Evolutionary conservation across 2,888 invertebrate species (phyloP), one percentile per base, ranked within the genome.

Genomic region (Nebria brevicollis): DNA sequence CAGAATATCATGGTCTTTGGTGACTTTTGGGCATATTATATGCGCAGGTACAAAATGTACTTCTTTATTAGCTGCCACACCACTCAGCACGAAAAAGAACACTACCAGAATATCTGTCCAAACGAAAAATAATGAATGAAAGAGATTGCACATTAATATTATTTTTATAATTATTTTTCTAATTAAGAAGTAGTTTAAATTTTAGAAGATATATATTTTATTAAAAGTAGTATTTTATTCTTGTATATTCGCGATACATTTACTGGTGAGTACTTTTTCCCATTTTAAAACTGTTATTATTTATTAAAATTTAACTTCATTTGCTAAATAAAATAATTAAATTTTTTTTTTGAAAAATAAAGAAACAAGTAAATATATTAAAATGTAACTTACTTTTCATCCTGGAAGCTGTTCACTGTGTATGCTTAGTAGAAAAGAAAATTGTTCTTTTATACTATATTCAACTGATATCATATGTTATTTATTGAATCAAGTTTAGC

Each of bases 31-130:
- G 64, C 81, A 81, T 5, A 81, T 34, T 34, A 26, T 70, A 75
- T 81, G 72, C n/a, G 81, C 70, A 13, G 75, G 81, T 13, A 81
- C 41, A 2, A 81, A 64, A 72, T 81, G 81, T 0, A 81, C 75
- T 66, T 74, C 75, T 42, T 75, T 25, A 13, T 41, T 34, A 7
- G 75, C 79, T 5, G 75, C 79, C 42, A 42, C 41, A 26, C 68
- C 20, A 66, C 42, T 74, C 34, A 79, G 1, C 4, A 79, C 13
- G 42, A 20, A 42, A 10, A 73, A 13, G 15, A 73, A 43, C 41
- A 73, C 34, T 25, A 73, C 41, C 74, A 73, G 54, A 54, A 54
- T 8, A 54, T 54, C 54, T 54, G 54, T 8, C 11, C 54, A 54
- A 54, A 54, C 54, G 54, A 54, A 54, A 54, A 54, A 54, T 54